Conservation (phyloP, 2,888 invertebrate genomes). For the Nomada hirtipes region DNA sequence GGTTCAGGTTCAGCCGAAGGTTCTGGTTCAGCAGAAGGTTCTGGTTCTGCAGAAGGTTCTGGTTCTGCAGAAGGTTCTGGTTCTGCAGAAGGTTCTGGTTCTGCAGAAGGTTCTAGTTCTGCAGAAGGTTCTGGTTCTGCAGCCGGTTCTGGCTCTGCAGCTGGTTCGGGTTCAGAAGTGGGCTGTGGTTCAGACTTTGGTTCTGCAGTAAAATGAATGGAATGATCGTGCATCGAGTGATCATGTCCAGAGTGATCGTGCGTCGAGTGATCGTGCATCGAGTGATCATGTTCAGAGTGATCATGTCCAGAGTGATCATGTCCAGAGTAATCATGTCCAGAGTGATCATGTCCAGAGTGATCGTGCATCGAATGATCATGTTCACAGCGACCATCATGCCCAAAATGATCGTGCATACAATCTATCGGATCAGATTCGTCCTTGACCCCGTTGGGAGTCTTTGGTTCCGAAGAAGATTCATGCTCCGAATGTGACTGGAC, state of each 20-base stretch:
- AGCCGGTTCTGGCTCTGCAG: conserved; percentile 4
- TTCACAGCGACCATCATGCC: conserved; percentile 28
- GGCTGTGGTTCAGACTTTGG: conserved; percentile 20
- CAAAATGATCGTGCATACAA: conserved; percentile 46
- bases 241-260: conserved; percentile 26
- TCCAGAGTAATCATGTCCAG: conserved; percentile 40
- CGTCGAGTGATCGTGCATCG: conserved; percentile 46
- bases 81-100: conserved; percentile 45
- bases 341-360: conserved; percentile 28
- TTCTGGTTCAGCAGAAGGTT: conserved; percentile 34
- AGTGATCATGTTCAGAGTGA: conserved; percentile 12
- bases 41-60: conserved; percentile 55
- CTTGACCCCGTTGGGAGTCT: conserved; percentile 13
- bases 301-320: conserved; percentile 1
- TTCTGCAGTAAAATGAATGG: conserved; percentile 5
- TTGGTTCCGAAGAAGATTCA: neutral
- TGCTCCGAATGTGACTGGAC: conserved; percentile 27
- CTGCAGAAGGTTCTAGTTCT: neutral
- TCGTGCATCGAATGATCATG: conserved; percentile 44
- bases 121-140: neutral
- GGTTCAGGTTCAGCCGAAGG: conserved; percentile 46
- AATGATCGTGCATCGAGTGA: conserved; percentile 30
- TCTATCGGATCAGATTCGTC: conserved; percentile 24
- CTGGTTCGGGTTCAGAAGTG: neutral
- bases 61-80: conserved; percentile 40